These are phyloP conservation scores for Eulemur albifrons DNA, from an alignment of 2,797 vertebrate species.

Conservation along the genomic window DNA sequence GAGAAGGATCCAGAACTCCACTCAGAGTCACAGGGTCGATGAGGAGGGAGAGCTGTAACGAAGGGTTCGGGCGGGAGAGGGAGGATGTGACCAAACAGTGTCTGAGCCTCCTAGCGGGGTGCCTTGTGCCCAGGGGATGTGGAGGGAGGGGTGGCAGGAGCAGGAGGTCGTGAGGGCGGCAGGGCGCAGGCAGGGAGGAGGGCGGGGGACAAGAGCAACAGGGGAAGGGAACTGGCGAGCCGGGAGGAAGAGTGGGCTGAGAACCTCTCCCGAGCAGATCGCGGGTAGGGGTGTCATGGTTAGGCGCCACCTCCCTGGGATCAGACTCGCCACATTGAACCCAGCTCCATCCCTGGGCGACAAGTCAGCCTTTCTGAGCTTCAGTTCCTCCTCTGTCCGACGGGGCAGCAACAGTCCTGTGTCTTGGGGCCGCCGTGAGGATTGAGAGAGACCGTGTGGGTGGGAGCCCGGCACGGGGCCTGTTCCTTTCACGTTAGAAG, in stretches of 20 bases:
- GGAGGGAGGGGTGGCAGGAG: not conserved
- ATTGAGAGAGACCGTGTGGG: not conserved
- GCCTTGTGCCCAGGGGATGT: not conserved
- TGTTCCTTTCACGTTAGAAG: not conserved
- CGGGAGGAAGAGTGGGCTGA: not conserved
- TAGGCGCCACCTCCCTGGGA: not conserved
- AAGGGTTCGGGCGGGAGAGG: not conserved
- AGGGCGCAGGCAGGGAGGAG: not conserved
- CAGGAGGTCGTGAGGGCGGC: too few relatives aligned
- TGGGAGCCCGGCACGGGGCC: not conserved
- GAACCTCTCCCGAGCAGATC: not conserved
- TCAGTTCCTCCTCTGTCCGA: not conserved
- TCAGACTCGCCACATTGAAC: not conserved
- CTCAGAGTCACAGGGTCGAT: too few relatives aligned
- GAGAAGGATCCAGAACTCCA: not conserved
- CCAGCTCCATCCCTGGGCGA: not conserved
- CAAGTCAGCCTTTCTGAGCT: not conserved
- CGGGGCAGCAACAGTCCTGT: not conserved
- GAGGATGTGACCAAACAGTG: accelerated
- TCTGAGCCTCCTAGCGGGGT: too few relatives aligned
- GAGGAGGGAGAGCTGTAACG: too few relatives aligned
- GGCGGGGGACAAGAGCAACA: not conserved
- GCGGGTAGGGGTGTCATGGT: accelerated
- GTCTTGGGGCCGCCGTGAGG: not conserved
- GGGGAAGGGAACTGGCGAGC: too few relatives aligned